These are phyloP conservation scores for Hycleus cichorii DNA, from an alignment of 1,140 invertebrate species.

Conservation along the genomic window DNA sequence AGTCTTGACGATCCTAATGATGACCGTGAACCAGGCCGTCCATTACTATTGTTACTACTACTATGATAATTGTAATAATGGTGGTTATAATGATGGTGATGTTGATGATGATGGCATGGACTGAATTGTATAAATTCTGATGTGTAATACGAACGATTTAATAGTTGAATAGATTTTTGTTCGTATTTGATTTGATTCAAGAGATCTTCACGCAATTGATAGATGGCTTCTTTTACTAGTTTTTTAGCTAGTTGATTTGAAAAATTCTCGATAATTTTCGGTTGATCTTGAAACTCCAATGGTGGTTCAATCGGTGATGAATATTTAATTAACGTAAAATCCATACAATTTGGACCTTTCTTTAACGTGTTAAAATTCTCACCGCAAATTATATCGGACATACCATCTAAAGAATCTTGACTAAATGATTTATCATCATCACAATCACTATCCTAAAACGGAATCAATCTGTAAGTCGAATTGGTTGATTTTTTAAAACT, in stretches of 20 bases:
- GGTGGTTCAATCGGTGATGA: constrained; percentile 67
- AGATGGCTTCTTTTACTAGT: constrained; percentile 34
- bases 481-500: constrained; percentile 4
- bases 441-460: constrained; percentile 54
- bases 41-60: constrained; percentile 4
- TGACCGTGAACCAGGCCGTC: constrained; percentile 62
- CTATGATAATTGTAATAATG: background rate
- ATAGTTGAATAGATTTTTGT: background rate
- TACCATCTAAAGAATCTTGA: constrained; percentile 57
- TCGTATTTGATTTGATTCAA: constrained; percentile 14
- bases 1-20: constrained; percentile 62
- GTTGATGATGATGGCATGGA: constrained; percentile 45
- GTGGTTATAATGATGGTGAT: constrained; percentile 14
- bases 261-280: constrained; percentile 27
- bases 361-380: constrained; percentile 76
- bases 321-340: constrained; percentile 33
- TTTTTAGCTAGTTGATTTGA: constrained; percentile 27
- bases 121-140: constrained; percentile 55
- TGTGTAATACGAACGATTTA: constrained; percentile 47
- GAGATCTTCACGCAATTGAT: constrained; percentile 19
- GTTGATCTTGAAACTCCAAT: constrained; percentile 66
- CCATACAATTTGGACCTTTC: constrained; percentile 59
- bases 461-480: constrained; percentile 20
- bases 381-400: constrained; percentile 61
- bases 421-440: constrained; percentile 53